phyloP scores from a whole-genome alignment of 2,797 vertebrate genomes.

The Anabacerthia variegaticeps region DNA sequence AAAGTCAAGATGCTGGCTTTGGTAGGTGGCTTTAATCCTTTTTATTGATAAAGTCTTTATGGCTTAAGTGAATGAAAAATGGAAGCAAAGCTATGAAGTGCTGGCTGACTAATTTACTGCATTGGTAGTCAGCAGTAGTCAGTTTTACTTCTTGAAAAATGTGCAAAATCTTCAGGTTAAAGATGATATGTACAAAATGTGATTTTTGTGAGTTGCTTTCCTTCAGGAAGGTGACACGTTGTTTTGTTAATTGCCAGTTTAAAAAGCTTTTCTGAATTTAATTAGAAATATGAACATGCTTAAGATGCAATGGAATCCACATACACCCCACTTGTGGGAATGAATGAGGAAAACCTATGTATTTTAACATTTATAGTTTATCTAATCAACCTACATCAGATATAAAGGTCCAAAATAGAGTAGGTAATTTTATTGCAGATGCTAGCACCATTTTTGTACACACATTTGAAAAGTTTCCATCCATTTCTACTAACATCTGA shows the following conservation, averaged over 20 bases:
- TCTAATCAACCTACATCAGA: neutral
- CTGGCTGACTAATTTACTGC: neutral
- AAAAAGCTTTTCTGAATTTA: neutral
- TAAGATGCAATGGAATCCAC: neutral
- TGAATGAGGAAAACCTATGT: neutral
- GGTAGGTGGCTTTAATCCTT: neutral
- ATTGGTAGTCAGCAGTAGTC: neutral
- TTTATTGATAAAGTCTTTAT: neutral
- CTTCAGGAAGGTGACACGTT: neutral
- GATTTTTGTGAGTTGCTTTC: neutral
- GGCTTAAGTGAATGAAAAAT: neutral
- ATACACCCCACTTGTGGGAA: neutral
- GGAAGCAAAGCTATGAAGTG: neutral
- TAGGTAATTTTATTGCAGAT: conserved; percentile 30
- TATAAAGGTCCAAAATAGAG: neutral
- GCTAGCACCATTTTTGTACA: neutral
- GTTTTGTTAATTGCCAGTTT: neutral
- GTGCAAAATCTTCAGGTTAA: neutral
- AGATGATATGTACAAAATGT: neutral
- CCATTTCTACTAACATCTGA: neutral
- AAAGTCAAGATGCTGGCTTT: neutral
- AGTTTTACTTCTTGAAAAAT: neutral
- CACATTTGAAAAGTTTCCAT: neutral
- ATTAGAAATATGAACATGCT: neutral
- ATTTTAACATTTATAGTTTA: neutral